Evolutionary conservation across 2,797 vertebrate species (phyloP).

Genomic region (Smutsia temminckii): DNA sequence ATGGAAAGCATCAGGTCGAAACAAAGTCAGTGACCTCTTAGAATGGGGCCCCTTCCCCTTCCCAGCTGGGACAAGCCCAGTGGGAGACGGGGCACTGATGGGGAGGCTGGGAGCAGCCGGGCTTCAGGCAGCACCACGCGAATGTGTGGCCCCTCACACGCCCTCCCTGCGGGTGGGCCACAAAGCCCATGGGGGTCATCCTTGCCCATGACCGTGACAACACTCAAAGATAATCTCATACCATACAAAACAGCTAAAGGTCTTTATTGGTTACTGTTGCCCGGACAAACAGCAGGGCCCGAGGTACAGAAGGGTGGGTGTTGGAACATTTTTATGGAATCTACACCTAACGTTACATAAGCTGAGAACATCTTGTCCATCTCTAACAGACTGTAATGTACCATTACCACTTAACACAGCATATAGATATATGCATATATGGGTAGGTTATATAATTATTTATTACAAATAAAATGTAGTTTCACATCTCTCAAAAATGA

Average conservation of each 20-base stretch:
- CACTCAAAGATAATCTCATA: constrained; percentile 13
- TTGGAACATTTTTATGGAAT: constrained; percentile 74
- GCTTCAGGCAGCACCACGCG: too few species aligned
- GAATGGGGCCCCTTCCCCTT: background rate
- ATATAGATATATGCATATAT: constrained; percentile 74
- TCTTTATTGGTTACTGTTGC: constrained; percentile 81
- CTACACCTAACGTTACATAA: constrained; percentile 64
- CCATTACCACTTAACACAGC: constrained; percentile 75
- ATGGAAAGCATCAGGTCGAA: background rate
- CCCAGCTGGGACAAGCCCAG: fast-evolving
- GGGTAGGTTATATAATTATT: constrained; percentile 67
- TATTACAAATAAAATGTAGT: constrained; percentile 73
- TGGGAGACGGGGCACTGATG: fast-evolving
- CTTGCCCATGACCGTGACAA: background rate
- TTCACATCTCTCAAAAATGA: constrained; percentile 80
- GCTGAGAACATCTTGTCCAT: background rate
- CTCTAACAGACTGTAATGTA: constrained; percentile 74
- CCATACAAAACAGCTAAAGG: constrained; percentile 83
- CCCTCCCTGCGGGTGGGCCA: too few species aligned
- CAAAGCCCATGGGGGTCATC: too few species aligned
- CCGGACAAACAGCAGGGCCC: constrained; percentile 64
- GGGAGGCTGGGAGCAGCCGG: background rate
- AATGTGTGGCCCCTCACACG: background rate
- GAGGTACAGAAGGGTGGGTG: constrained; percentile 74
- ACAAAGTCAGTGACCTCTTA: background rate